Percentiles rank a stretch among this genome's conserved stretches.
These are phyloP conservation scores for Neolamprologus caudopunctatus DNA, from an alignment of 2,113 vertebrate species.

Conservation along the genomic window DNA sequence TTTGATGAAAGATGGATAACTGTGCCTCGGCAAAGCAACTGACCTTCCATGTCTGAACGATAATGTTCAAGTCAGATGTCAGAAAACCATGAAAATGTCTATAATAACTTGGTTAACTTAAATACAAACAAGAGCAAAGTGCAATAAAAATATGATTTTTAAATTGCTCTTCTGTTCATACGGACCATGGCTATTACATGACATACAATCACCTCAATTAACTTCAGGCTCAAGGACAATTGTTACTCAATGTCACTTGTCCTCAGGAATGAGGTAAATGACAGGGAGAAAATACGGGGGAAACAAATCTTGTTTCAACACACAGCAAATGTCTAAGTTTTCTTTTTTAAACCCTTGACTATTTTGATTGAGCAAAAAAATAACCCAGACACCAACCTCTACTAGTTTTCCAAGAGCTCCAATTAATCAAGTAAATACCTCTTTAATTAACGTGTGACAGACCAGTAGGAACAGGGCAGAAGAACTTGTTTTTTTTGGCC, in stretches of 20 bases:
- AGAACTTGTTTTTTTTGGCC: background rate
- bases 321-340: background rate
- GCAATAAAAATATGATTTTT: background rate
- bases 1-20: background rate
- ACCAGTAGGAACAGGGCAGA: background rate
- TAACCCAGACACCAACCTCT: background rate
- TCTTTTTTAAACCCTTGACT: constrained; percentile 24
- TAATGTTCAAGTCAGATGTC: background rate
- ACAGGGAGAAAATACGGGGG: background rate
- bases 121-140: background rate
- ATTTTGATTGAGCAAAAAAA: constrained; percentile 26
- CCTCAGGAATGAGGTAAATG: background rate
- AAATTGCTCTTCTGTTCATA: background rate
- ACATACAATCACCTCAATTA: constrained; percentile 11
- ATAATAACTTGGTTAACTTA: background rate
- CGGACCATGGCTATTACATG: background rate
- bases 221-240: constrained; percentile 1
- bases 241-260: constrained; percentile 24
- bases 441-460: constrained; percentile 31
- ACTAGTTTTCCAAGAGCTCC: background rate
- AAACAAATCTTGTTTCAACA: background rate
- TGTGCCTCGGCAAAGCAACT: background rate
- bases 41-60: background rate
- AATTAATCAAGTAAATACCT: constrained; percentile 56
- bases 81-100: background rate